Conservation (phyloP, 2,113 vertebrate genomes). For the Zosterops lateralis region DNA sequence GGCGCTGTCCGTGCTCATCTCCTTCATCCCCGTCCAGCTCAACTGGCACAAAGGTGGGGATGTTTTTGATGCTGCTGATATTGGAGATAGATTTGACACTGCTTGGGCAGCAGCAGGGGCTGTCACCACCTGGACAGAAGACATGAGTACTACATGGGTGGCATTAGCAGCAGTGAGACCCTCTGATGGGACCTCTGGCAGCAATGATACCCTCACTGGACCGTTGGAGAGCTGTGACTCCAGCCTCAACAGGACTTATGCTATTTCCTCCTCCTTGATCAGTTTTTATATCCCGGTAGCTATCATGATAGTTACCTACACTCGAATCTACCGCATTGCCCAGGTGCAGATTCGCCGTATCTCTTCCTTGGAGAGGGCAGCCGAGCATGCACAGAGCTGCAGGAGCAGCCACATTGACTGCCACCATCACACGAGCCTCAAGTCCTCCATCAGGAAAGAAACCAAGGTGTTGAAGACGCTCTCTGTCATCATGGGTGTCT, state of each 20-base stretch:
- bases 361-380: constrained; percentile 88
- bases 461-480: constrained; percentile 94
- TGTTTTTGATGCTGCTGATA: constrained; percentile 11
- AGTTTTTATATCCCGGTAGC: constrained; percentile 96
- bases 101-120: constrained; percentile 29
- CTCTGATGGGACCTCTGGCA: neutral
- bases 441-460: constrained; percentile 87
- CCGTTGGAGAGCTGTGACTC: constrained; percentile 84
- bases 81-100: neutral
- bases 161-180: constrained; percentile 22
- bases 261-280: constrained; percentile 92
- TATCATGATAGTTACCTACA: constrained; percentile 95
- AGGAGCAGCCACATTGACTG: constrained; percentile 73
- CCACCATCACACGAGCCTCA: constrained; percentile 80
- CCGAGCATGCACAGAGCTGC: constrained; percentile 86
- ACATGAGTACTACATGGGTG: constrained; percentile 51
- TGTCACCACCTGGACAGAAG: constrained; percentile 40
- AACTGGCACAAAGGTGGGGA: constrained; percentile 89
- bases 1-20: constrained; percentile 91
- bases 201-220: neutral
- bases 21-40: constrained; percentile 93
- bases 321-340: constrained; percentile 91
- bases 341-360: constrained; percentile 90
- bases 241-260: constrained; percentile 90
- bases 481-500: constrained; percentile 92